Percentiles rank a stretch among this genome's conserved stretches.
Conservation (phyloP, 2,113 vertebrate genomes). For the Hippocampus mohnikei region DNA sequence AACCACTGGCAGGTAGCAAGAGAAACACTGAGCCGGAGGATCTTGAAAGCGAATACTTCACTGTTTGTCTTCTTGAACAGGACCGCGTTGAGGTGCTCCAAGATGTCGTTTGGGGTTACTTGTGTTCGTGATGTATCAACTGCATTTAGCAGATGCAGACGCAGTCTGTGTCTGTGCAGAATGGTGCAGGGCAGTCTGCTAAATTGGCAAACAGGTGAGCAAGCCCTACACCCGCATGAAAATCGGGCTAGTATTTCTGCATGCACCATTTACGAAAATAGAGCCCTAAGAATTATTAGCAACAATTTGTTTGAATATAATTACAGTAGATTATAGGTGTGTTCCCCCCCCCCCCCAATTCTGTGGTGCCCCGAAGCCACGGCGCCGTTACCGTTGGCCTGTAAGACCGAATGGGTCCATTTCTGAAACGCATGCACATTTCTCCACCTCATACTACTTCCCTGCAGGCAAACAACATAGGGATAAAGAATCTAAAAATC, state of each 20-base stretch:
- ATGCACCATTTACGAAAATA: no score
- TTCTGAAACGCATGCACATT: slow-evolving; percentile 13
- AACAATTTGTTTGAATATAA: no score
- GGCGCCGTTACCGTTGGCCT: neutral
- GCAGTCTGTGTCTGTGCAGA: no score
- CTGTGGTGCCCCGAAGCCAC: neutral
- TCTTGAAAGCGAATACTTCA: neutral
- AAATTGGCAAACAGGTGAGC: no score
- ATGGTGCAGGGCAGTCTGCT: no score
- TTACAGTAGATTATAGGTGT: no score
- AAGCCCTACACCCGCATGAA: no score
- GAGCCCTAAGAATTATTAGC: no score
- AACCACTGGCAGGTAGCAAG: neutral
- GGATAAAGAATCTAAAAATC: slow-evolving; percentile 39
- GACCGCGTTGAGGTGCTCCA: neutral
- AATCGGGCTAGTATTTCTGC: no score
- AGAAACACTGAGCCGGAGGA: neutral
- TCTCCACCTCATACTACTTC: slow-evolving; percentile 9
- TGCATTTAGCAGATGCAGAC: neutral
- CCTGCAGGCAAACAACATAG: neutral
- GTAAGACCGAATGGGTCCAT: neutral
- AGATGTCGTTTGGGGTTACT: neutral
- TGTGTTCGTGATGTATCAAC: neutral
- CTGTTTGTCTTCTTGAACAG: neutral
- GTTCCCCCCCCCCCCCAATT: neutral